A percentile compares a stretch with the other conserved stretches of the same genome.
Evolutionary conservation across 2,113 vertebrate species (phyloP).

Genomic region (Lagopus muta): DNA sequence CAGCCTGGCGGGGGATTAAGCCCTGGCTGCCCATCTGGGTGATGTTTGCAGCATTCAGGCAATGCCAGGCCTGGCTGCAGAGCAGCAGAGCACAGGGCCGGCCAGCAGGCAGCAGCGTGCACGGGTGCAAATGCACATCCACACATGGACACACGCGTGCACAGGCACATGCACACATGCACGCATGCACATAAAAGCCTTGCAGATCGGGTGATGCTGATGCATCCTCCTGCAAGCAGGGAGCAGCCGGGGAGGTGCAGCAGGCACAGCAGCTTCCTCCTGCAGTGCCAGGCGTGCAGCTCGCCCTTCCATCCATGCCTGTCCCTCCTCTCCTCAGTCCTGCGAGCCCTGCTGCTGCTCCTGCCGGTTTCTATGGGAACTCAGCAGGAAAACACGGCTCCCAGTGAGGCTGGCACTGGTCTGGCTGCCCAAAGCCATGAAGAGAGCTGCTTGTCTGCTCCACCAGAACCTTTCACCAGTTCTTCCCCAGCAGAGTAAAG

Average conservation of each 20-base stretch:
- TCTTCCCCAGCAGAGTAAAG: accelerated
- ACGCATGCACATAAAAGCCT: neutral
- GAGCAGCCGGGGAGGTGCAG: accelerated
- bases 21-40: neutral
- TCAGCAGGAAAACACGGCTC: constrained; percentile 62
- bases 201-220: accelerated
- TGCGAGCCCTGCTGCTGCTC: constrained; percentile 58
- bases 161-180: too few species aligned
- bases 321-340: neutral
- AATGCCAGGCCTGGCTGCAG: neutral
- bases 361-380: constrained; percentile 77
- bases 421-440: constrained; percentile 6
- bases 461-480: accelerated
- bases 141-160: accelerated
- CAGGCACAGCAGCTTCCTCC: accelerated
- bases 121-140: accelerated
- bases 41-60: neutral
- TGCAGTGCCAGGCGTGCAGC: accelerated
- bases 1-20: neutral
- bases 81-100: neutral
- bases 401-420: constrained; percentile 55
- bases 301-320: neutral
- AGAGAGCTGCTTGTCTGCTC: neutral
- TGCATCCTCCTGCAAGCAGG: accelerated
- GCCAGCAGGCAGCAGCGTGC: neutral